Base-by-base conservation (phyloP, 2,888 invertebrate genomes). In the Polymixis lichenea region DNA sequence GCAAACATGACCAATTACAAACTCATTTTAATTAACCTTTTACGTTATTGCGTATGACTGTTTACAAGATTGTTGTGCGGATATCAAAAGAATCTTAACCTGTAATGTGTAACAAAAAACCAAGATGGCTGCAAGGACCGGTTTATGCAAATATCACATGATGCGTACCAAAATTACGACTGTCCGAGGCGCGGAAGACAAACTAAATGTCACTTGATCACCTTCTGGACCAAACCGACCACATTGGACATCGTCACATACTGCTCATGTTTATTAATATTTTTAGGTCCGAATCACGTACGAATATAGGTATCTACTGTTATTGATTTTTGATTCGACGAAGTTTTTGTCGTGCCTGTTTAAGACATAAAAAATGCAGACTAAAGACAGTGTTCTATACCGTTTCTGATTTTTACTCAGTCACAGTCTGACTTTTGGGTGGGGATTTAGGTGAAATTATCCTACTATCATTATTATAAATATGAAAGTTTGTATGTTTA, bases 121-220 rank as follows among this genome's bases (percentile, higher is more conserved):
- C 86, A 90, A 91, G 78, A 91, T 90, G 90, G 88, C 85, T 69
- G 84, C 87, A 78, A 75, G 84, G 87, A 95, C 95, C 93, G 93
- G 94, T 94, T 93, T 90, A 90, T 90, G 89, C 88, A 90, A 93
- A 92, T 90, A 83, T 80, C 77, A 72, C 82, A 75, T 46, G 75
- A 82, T 87, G 85, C 82, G 85, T 80, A 89, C 86, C 86, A 78
- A 90, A 90, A 90, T 89, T 66, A 56, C 83, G 84, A 72, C 1
- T 80, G 73, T 58, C 58, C 28, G 76, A 89, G 86, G 89, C 83
- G 86, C 93, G 93, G 94, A 94, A 95, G 94, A 92, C 87, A 88
- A 88, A 73, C 82, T 91, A 93, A 96, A 96, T 95, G 94, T 92
- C 96, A 95, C 95, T 96, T 92, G 96, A 90, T 95, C 91, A 94